Evolutionary conservation across 2,797 vertebrate species (phyloP).

Genomic region (Macroramphosus scolopax): DNA sequence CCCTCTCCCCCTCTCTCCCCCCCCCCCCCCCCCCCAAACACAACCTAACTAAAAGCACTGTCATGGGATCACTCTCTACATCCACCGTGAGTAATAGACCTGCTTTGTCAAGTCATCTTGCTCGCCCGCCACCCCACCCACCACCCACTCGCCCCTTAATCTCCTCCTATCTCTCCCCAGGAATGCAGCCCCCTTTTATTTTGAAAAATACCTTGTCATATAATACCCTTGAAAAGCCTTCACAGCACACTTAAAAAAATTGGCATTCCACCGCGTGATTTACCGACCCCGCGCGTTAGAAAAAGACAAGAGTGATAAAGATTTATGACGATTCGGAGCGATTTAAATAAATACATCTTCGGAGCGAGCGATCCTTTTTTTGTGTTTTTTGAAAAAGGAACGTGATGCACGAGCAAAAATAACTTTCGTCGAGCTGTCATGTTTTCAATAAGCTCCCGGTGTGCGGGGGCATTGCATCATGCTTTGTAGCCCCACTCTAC

Average conservation of each 20-base stretch:
- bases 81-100: slow-evolving; percentile 54
- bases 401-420: too few species aligned
- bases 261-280: slow-evolving; percentile 65
- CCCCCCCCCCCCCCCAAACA: neutral
- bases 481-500: slow-evolving; percentile 45
- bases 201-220: slow-evolving; percentile 76
- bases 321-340: slow-evolving; percentile 53
- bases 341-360: slow-evolving; percentile 61
- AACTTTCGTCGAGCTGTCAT: slow-evolving; percentile 62
- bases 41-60: slow-evolving; percentile 22
- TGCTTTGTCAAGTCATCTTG: slow-evolving; percentile 60
- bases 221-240: slow-evolving; percentile 78
- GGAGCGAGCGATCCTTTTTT: slow-evolving; percentile 39
- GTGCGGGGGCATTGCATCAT: slow-evolving; percentile 66
- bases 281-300: slow-evolving; percentile 64
- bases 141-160: slow-evolving; percentile 61
- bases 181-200: slow-evolving; percentile 77
- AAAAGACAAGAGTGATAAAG: slow-evolving; percentile 59
- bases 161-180: slow-evolving; percentile 74
- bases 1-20: too few species aligned
- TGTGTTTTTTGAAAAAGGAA: slow-evolving; percentile 19
- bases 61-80: slow-evolving; percentile 37
- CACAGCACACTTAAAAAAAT: slow-evolving; percentile 48
- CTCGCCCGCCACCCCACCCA: slow-evolving; percentile 47
- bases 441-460: slow-evolving; percentile 45